These are phyloP conservation scores for Myoxocephalus aenaeus DNA, from an alignment of 2,797 vertebrate species.

Conservation along the genomic window DNA sequence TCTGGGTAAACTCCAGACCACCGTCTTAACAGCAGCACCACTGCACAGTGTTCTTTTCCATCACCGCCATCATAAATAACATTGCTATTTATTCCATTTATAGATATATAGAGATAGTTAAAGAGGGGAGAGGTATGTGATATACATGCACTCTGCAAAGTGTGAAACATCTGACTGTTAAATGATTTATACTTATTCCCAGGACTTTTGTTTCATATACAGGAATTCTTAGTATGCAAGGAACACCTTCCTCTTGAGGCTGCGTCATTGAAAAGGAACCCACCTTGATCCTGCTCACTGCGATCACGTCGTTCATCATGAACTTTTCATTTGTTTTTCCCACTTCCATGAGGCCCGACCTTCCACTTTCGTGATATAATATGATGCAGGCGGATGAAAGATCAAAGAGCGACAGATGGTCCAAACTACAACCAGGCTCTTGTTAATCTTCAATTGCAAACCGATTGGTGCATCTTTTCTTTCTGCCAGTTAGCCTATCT, in stretches of 20 bases:
- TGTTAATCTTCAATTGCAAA: not conserved
- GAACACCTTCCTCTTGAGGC: not conserved
- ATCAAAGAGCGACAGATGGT: not conserved
- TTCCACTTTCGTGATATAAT: not conserved
- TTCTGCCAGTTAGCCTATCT: not conserved
- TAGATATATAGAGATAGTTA: not conserved
- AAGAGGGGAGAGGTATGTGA: not conserved
- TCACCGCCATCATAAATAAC: not conserved
- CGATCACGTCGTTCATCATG: not conserved
- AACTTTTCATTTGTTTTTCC: not conserved
- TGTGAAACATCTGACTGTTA: not conserved
- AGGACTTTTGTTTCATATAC: not conserved
- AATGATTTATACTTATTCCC: not conserved
- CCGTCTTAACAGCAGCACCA: not conserved
- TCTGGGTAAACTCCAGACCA: slow-evolving; percentile 10
- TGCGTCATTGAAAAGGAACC: not conserved
- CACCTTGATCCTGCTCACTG: not conserved
- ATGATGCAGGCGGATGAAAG: too few species aligned
- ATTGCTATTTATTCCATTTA: not conserved
- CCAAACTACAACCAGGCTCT: not conserved
- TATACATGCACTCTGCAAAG: not conserved
- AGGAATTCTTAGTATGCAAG: not conserved
- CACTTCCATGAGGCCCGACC: not conserved
- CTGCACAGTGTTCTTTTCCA: not conserved
- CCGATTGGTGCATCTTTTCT: not conserved